Evolutionary conservation across 2,113 vertebrate species (phyloP).

Genomic region (Istiophorus platypterus): DNA sequence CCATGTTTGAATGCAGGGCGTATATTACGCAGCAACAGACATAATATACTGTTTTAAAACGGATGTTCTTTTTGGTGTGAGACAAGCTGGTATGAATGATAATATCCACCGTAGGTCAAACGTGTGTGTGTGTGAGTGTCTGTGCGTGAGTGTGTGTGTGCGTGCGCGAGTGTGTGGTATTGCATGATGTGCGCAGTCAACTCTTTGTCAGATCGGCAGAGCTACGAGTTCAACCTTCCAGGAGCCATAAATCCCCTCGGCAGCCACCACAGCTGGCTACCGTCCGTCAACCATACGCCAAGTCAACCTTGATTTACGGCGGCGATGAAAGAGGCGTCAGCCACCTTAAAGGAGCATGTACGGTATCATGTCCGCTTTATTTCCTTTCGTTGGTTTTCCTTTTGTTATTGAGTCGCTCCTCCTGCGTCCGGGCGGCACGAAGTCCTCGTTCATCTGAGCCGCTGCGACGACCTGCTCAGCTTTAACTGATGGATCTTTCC

Average conservation of each 20-base stretch:
- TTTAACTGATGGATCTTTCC: background rate
- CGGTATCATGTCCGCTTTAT: background rate
- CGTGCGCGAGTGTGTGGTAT: slow-evolving; percentile 17
- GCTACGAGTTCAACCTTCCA: slow-evolving; percentile 50
- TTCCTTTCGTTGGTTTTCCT: too few relatives aligned
- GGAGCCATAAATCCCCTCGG: slow-evolving; percentile 35
- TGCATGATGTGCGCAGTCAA: slow-evolving; percentile 20
- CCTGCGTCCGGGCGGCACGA: background rate
- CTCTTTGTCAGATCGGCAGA: slow-evolving; percentile 28
- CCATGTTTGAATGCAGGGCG: background rate
- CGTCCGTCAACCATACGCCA: slow-evolving; percentile 27
- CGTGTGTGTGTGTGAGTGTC: background rate
- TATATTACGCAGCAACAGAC: slow-evolving; percentile 7
- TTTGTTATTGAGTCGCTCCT: slow-evolving; percentile 5
- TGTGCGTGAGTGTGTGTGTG: too few relatives aligned
- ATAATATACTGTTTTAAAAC: slow-evolving; percentile 25
- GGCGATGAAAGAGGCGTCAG: slow-evolving; percentile 11
- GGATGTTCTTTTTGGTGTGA: background rate
- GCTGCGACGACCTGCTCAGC: background rate
- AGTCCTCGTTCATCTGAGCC: slow-evolving; percentile 1
- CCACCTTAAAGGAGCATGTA: background rate
- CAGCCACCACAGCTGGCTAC: slow-evolving; percentile 31
- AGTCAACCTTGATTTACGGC: slow-evolving; percentile 25
- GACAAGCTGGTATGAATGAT: slow-evolving; percentile 11
- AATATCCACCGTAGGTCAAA: slow-evolving; percentile 22